Evolutionary conservation across 2,888 invertebrate species (phyloP), one percentile per base, ranked within the genome.

Genomic region (Archaeoteleia sp.): DNA sequence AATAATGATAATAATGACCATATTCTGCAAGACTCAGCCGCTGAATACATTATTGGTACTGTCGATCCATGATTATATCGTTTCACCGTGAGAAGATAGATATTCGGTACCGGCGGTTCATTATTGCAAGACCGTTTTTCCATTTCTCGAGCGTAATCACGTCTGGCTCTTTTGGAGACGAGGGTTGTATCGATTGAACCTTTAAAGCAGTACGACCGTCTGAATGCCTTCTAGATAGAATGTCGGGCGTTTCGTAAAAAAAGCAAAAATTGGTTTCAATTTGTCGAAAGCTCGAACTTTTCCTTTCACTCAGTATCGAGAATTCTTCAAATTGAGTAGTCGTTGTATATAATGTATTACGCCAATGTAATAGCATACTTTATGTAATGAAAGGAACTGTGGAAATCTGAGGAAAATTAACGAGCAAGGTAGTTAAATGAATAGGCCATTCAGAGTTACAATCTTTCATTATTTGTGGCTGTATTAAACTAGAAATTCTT

Each of bases 81-180:
- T 42, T 42, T 42, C 42, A 7, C 7, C 10, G 58, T 14, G 51
- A 67, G 57, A 67, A 67, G 62, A 48, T 62, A 39, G 58, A 67
- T 67, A 67, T 58, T 67, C 45, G 57, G 58, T 48, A 62, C 46
- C 46, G 30, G 37, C 37, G 37, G 57, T 67, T 67, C 58, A 55
- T 67, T 62, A 67, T 67, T 62, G 62, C 62, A 67, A 61, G 55
- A 54, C 42, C 57, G 46, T 62, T 67, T 62, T 62, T 62, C 53
- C 57, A 45, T 62, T 51, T 57, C 57, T 61, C 42, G 20, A 15
- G 27, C 67, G 51, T 67, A 67, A 67, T 67, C 67, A 55, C 61
- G 55, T 67, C 61, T 55, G 45, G 43, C 57, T 54, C 49, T 55
- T 63, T 55, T 43, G 12, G 55, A n/a, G 46, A 45, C 30, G 46